These are phyloP conservation scores for Holocentrus rufus DNA, from an alignment of 2,797 vertebrate species.

Conservation along the genomic window DNA sequence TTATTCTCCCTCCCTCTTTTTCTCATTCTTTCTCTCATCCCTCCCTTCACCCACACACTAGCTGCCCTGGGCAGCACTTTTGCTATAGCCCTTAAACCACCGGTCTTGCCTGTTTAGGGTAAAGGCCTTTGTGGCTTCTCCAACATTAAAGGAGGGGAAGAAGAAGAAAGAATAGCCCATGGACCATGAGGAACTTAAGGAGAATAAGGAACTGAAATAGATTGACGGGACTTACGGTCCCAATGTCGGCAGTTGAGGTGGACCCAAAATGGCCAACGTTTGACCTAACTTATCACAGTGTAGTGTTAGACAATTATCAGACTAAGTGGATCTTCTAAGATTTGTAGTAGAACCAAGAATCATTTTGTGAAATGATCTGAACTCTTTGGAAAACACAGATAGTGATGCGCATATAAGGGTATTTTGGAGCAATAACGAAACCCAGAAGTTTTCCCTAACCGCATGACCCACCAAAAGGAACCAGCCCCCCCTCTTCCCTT, in stretches of 20 bases:
- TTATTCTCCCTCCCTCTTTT: conserved; percentile 61
- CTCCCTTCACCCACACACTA: conserved; percentile 58
- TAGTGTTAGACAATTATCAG: conserved; percentile 33
- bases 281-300: conserved; percentile 44
- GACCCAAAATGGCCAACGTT: conserved; percentile 15
- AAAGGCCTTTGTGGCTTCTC: conserved; percentile 70
- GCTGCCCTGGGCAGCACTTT: conserved; percentile 64
- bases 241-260: conserved; percentile 47
- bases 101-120: conserved; percentile 63
- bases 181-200: conserved; percentile 39
- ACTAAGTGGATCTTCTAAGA: conserved; percentile 49
- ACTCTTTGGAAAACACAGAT: conserved; percentile 42
- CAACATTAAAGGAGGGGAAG: conserved; percentile 52
- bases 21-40: conserved; percentile 69
- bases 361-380: conserved; percentile 61
- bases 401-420: conserved; percentile 58
- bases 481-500: conserved; percentile 6
- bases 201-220: conserved; percentile 65
- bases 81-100: conserved; percentile 68
- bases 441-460: conserved; percentile 60
- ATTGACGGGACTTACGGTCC: conserved; percentile 52
- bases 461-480: conserved; percentile 46
- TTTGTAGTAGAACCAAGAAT: conserved; percentile 42
- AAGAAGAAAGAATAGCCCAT: conserved; percentile 40
- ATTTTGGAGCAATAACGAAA: conserved; percentile 57